Conservation (phyloP, 2,797 vertebrate genomes). For the Hemibagrus guttatus region DNA sequence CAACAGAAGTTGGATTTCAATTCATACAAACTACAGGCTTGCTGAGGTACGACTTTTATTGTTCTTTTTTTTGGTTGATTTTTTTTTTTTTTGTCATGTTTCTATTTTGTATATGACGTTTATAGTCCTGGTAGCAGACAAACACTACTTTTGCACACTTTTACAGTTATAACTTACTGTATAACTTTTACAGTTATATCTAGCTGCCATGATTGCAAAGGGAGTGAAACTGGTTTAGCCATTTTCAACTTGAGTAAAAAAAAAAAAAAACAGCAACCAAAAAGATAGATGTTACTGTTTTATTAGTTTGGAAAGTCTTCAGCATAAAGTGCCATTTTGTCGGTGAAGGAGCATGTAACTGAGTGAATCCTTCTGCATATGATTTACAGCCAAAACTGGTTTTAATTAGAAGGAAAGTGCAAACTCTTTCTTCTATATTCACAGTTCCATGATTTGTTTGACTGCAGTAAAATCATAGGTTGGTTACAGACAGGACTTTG, state of each 20-base stretch:
- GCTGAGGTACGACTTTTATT: conserved; percentile 23
- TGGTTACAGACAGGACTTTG: not conserved
- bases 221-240: not conserved
- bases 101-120: not conserved
- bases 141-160: not conserved
- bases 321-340: not conserved
- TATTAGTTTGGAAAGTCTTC: not conserved
- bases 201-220: not conserved
- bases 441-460: not conserved
- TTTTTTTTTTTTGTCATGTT: not conserved
- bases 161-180: too few species aligned
- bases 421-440: not conserved
- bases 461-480: conserved; percentile 7
- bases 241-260: not conserved
- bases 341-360: not conserved
- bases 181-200: not conserved
- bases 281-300: not conserved
- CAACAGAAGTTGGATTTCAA: conserved; percentile 2
- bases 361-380: not conserved
- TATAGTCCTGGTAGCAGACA: not conserved
- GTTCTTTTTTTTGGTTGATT: not conserved
- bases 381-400: not conserved
- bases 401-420: not conserved
- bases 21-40: not conserved
- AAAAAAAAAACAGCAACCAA: too few species aligned